These are phyloP conservation scores for Clarias batrachus DNA, from an alignment of 2,113 vertebrate species.

Conservation along the genomic window DNA sequence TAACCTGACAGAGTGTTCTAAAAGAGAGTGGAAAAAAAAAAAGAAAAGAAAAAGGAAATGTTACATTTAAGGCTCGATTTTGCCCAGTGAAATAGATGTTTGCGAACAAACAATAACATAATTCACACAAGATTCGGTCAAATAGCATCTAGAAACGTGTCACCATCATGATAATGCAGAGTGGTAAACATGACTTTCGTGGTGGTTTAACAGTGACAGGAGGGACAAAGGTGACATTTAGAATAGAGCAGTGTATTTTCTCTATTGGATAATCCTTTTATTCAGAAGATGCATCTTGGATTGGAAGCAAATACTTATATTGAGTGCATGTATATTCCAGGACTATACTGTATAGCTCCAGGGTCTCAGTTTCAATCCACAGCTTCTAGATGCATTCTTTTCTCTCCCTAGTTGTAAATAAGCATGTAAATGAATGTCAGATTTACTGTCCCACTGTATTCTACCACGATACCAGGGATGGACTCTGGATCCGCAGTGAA, in stretches of 20 bases:
- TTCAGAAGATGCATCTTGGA: background rate
- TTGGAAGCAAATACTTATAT: background rate
- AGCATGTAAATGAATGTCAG: background rate
- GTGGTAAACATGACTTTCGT: background rate
- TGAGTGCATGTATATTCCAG: background rate
- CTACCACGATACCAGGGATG: background rate
- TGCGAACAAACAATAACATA: constrained; percentile 33
- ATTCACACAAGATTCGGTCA: background rate
- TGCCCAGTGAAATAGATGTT: constrained; percentile 26
- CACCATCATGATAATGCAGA: background rate
- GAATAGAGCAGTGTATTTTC: background rate
- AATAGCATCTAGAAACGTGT: background rate
- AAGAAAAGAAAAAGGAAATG: background rate
- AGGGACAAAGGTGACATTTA: background rate
- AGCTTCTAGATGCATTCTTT: background rate
- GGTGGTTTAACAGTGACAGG: background rate
- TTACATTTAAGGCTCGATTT: constrained; percentile 17
- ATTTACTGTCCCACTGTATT: background rate
- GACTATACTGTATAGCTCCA: background rate
- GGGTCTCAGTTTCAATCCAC: background rate
- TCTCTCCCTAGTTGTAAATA: background rate
- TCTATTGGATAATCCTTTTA: background rate
- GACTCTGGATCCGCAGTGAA: background rate
- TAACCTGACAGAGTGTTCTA: constrained; percentile 23
- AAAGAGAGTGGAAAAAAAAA: background rate